Conservation (phyloP, 2,797 vertebrate genomes). For the Trichosurus vulpecula region DNA sequence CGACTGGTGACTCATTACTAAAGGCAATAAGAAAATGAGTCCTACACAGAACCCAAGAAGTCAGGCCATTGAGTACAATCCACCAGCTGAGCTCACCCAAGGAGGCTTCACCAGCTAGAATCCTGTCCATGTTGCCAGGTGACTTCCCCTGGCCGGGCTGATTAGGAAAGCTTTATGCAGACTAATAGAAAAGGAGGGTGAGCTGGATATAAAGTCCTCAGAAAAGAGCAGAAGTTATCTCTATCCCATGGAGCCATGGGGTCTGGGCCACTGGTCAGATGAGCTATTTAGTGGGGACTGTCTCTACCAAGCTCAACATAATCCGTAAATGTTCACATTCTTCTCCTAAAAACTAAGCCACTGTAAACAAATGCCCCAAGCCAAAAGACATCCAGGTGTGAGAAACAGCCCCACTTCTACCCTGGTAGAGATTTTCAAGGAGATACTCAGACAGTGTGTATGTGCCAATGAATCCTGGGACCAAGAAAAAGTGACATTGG, state of each 20-base stretch:
- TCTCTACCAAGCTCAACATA: not conserved
- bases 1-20: slow-evolving; percentile 68
- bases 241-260: not conserved
- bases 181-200: slow-evolving; percentile 39
- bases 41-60: slow-evolving; percentile 49
- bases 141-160: slow-evolving; percentile 53
- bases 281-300: not conserved
- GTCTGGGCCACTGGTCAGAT: slow-evolving; percentile 2
- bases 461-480: not conserved
- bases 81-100: slow-evolving; percentile 61
- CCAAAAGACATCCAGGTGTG: not conserved
- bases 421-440: not conserved
- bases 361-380: not conserved
- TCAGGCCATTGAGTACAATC: slow-evolving; percentile 55
- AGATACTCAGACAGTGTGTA: not conserved
- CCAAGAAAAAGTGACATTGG: not conserved
- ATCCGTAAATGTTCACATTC: not conserved
- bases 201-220: slow-evolving; percentile 51
- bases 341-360: not conserved
- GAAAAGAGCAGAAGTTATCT: slow-evolving; percentile 44
- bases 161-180: slow-evolving; percentile 68
- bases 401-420: not conserved
- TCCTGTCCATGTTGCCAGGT: slow-evolving; percentile 57
- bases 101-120: slow-evolving; percentile 63
- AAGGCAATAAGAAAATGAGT: slow-evolving; percentile 69